Evolutionary conservation across 2,888 invertebrate species (phyloP).

Genomic region (Rhagophthalmus giganteus): DNA sequence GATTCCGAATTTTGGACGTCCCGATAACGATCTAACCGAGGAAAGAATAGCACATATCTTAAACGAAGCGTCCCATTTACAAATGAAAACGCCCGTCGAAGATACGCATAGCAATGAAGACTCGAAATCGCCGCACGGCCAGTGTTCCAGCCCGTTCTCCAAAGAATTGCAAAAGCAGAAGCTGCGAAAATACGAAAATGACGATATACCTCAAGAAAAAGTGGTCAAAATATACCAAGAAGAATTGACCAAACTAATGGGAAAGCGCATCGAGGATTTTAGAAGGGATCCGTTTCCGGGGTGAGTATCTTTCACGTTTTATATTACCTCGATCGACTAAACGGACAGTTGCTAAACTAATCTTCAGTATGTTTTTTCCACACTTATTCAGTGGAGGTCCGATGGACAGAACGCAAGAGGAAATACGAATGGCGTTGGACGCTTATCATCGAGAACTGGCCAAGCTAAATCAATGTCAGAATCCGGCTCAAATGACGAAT

Average conservation of each 20-base stretch:
- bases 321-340: not conserved
- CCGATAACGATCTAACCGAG: constrained; percentile 79
- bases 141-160: constrained; percentile 81
- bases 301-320: constrained; percentile 58
- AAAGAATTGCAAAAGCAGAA: constrained; percentile 75
- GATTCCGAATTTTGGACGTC: constrained; percentile 75
- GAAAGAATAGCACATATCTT: constrained; percentile 93
- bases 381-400: constrained; percentile 74
- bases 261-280: constrained; percentile 72
- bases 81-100: constrained; percentile 71
- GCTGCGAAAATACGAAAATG: constrained; percentile 86
- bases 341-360: constrained; percentile 61
- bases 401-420: constrained; percentile 75
- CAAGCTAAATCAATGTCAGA: constrained; percentile 70
- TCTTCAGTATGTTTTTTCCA: constrained; percentile 76
- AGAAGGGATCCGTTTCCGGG: constrained; percentile 79
- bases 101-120: constrained; percentile 78
- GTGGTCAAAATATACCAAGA: constrained; percentile 94
- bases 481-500: constrained; percentile 62
- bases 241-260: constrained; percentile 91
- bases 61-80: constrained; percentile 85
- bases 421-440: constrained; percentile 86
- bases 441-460: constrained; percentile 92
- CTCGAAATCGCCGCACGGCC: constrained; percentile 78
- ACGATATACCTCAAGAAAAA: constrained; percentile 95